Evolutionary conservation across 1,140 invertebrate species (phyloP).

Genomic region (Drosophila dunni): DNA sequence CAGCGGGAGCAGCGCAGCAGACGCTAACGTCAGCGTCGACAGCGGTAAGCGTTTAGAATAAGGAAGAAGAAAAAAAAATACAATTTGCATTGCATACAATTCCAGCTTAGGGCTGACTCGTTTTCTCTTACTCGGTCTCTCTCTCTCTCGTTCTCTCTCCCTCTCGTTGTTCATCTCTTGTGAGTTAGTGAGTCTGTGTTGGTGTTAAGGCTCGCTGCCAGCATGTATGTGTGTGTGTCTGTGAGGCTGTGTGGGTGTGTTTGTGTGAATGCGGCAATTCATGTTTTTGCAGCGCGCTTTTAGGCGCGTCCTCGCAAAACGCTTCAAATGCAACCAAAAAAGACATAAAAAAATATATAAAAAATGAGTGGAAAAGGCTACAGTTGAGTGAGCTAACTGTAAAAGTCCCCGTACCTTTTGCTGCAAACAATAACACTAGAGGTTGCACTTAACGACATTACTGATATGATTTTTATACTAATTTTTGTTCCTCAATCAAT

Average conservation of each 20-base stretch:
- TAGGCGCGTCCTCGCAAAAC: conserved; percentile 38
- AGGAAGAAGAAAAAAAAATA: conserved; percentile 13
- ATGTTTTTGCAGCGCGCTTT: conserved; percentile 46
- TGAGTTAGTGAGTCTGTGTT: conserved; percentile 2
- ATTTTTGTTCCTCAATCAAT: no score
- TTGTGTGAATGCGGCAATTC: conserved; percentile 41
- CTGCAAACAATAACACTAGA: no score
- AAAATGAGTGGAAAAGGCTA: no score
- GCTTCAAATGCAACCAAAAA: conserved; percentile 16
- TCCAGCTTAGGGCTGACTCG: conserved; percentile 18
- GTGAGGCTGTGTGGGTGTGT: background rate
- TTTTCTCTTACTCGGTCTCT: background rate
- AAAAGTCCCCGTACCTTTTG: no score
- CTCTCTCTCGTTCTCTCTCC: conserved; percentile 11
- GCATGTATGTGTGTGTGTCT: conserved; percentile 14
- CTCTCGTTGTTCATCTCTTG: background rate
- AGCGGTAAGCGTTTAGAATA: conserved; percentile 44
- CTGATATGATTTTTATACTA: no score
- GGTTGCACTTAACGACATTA: no score
- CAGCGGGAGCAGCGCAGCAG: conserved; percentile 13
- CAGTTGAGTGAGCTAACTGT: no score
- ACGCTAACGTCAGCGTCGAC: conserved; percentile 15
- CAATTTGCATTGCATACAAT: conserved; percentile 34
- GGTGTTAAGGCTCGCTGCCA: conserved; percentile 8
- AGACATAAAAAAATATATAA: background rate